phyloP scores from a whole-genome alignment of 2,797 vertebrate genomes.

The Sebastes flavidus region DNA sequence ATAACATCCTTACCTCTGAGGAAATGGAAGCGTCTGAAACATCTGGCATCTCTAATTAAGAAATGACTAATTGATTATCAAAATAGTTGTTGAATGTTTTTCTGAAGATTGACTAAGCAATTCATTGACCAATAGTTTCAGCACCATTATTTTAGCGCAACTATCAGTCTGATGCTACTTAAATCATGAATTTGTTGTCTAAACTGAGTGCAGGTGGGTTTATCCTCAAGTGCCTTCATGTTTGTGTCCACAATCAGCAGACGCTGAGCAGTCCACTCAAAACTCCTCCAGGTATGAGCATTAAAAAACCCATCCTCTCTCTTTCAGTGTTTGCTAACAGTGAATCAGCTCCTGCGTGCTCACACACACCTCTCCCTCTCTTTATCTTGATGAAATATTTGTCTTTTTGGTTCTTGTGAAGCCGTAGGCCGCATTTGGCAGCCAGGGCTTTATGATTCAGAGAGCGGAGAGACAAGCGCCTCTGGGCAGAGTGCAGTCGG shows the following conservation, averaged over 20 bases:
- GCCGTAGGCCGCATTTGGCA: neutral
- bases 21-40: neutral
- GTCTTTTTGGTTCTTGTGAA: neutral
- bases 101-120: neutral
- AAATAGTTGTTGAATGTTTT: neutral
- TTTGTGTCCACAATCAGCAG: constrained; percentile 3
- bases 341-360: neutral
- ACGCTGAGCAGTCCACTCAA: neutral
- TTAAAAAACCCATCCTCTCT: neutral
- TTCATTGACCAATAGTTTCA: neutral
- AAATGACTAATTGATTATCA: neutral
- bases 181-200: neutral
- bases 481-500: neutral
- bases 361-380: neutral
- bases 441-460: neutral
- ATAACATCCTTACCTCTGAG: neutral
- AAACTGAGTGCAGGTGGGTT: neutral
- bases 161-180: neutral
- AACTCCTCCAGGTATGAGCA: neutral
- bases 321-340: neutral
- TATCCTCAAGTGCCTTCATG: neutral
- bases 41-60: neutral
- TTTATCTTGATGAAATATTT: neutral
- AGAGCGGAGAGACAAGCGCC: neutral
- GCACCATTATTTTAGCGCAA: neutral